Base-by-base conservation (phyloP, 2,888 invertebrate species). In the Eupeodes luniger region DNA sequence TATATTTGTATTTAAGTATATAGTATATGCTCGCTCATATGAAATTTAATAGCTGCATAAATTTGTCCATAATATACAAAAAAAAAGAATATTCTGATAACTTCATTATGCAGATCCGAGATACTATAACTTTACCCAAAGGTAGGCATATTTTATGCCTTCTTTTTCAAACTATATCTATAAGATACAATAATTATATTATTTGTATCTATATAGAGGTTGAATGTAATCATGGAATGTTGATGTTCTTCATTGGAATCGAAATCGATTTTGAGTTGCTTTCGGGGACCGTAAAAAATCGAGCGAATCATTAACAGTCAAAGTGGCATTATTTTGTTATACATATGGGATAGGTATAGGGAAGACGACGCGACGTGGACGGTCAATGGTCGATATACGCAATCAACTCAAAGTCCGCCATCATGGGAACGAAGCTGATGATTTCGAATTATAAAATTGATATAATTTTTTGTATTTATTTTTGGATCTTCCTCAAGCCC, bases 21-120 rank as follows among this genome's bases (percentile, higher is more conserved):
- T 47, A 47, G 10, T 44, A 44, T n/a, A 77, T 75, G 75, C 78
- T 78, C 81, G 75, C 78, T 78, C 85, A 69, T 75, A 85, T 81
- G 85, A 85, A 84, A 88, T 88, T 88, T 88, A 85, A 88, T 88
- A 78, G 88, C 88, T 85, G 85, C 85, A 88, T 88, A 88, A 88
- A 88, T 88, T 87, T 88, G 66, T 81, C 70, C 81, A 81, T 88
- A 55, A 69, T 53, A 36, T 40, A 11, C 40, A 11, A 12, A 86
- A 81, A 81, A 40, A 7, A 82, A 10, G n/a, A 19, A 34, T 27
- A 75, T 85, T 79, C 69, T 88, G 84, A 88, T 88, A 88, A 85
- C 88, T 88, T 88, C 85, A 88, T 88, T 88, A 88, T 88, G 85
- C 81, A 85, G 81, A 72, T 72, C 27, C 11, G 2, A 34, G 0